phyloP scores from a whole-genome alignment of 92 coral and sea anemone species.

The Palythoa heliodiscus region DNA sequence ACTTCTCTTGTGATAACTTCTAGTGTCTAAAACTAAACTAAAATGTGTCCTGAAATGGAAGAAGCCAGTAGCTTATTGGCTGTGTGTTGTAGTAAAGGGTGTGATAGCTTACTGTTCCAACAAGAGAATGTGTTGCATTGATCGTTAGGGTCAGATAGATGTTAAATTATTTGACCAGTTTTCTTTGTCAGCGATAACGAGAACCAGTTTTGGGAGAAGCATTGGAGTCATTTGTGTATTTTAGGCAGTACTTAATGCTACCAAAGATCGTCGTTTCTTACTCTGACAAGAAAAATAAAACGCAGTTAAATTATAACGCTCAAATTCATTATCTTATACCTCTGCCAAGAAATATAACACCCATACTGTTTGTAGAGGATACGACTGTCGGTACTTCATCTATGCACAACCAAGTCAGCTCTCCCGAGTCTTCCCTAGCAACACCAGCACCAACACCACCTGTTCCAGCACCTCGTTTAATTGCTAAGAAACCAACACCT shows the following conservation, averaged over 20 bases:
- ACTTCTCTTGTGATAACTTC: no score
- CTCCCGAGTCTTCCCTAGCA: background rate
- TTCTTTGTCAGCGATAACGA: background rate
- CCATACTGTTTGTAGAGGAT: constrained; percentile 27
- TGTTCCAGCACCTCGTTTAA: constrained; percentile 18
- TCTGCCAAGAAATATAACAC: background rate
- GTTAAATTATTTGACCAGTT: background rate
- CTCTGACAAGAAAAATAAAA: background rate
- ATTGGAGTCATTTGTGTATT: background rate
- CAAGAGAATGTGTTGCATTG: background rate
- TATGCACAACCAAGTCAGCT: background rate
- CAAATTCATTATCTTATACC: background rate
- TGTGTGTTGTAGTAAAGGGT: background rate
- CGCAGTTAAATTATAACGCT: background rate
- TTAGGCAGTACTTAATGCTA: background rate
- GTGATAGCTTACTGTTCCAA: background rate
- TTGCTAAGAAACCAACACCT: constrained; percentile 20
- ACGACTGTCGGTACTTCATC: constrained; percentile 11
- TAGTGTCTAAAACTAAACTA: no score
- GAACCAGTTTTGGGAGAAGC: background rate
- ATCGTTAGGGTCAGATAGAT: background rate
- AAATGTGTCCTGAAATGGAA: no score
- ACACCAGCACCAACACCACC: constrained; percentile 41
- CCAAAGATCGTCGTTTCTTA: background rate
- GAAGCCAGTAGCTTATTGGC: background rate